Conservation (phyloP, 2,888 invertebrate species). For the Micoletzkya japonica region DNA sequence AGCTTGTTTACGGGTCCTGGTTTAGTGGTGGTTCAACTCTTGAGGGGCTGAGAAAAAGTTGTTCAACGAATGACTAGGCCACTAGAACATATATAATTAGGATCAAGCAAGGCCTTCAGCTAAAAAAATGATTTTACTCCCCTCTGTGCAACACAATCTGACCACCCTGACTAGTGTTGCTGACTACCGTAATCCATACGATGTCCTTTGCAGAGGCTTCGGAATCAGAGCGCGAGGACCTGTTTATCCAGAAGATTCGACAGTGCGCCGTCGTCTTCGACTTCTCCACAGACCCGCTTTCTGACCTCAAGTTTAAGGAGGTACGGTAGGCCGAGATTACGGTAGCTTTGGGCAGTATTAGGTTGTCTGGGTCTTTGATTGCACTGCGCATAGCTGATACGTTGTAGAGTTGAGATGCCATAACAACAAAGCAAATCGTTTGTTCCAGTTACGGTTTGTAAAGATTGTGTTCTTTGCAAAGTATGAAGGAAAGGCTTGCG, state of each 20-base stretch:
- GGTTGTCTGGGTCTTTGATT: neutral
- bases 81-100: no score
- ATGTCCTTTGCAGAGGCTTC: slow-evolving; percentile 38
- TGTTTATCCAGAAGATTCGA: slow-evolving; percentile 92
- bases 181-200: slow-evolving; percentile 21
- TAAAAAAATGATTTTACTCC: no score
- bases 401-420: no score
- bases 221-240: slow-evolving; percentile 81
- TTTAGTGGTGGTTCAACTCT: neutral
- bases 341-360: neutral
- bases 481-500: no score
- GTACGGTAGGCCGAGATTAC: slow-evolving; percentile 30
- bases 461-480: no score
- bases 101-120: no score
- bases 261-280: slow-evolving; percentile 99
- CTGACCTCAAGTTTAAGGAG: slow-evolving; percentile 95
- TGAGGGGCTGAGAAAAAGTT: neutral
- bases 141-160: no score
- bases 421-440: no score
- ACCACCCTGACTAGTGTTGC: neutral
- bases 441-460: no score
- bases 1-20: no score
- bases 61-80: neutral
- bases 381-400: no score
- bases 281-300: slow-evolving; percentile 86